Percentiles rank a stretch among this genome's conserved stretches.
Conservation (phyloP, 2,888 invertebrate species). For the Tachina fera region DNA sequence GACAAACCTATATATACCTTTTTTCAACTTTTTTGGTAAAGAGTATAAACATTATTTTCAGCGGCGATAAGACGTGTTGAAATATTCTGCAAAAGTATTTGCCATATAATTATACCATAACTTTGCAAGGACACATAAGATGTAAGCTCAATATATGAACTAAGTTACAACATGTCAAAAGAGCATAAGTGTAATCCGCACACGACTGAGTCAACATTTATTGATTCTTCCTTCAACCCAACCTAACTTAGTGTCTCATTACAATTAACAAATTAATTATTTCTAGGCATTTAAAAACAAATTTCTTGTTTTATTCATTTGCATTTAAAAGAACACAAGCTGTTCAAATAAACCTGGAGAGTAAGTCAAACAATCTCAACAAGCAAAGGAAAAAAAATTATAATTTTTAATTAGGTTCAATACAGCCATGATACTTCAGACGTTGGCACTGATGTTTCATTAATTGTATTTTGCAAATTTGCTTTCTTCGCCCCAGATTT, state of each 20-base stretch:
- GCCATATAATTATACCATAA: too few species aligned
- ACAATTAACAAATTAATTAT: neutral
- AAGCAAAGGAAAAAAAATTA: constrained; percentile 5
- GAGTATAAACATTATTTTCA: too few species aligned
- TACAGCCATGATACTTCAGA: constrained; percentile 58
- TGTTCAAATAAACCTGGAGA: constrained; percentile 41
- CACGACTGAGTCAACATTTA: too few species aligned
- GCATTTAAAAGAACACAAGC: constrained; percentile 30
- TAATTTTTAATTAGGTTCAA: constrained; percentile 60
- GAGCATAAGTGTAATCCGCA: neutral
- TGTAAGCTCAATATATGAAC: too few species aligned
- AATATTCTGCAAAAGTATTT: too few species aligned
- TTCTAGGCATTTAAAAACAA: neutral
- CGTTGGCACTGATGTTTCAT: constrained; percentile 51
- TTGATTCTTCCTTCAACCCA: too few species aligned
- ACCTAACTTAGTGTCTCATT: neutral
- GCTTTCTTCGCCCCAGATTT: neutral
- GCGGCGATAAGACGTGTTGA: too few species aligned
- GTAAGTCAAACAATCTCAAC: constrained; percentile 17
- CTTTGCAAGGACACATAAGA: too few species aligned
- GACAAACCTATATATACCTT: too few species aligned
- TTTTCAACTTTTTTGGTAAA: too few species aligned
- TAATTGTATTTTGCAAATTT: constrained; percentile 51
- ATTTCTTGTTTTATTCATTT: constrained; percentile 8
- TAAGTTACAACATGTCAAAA: neutral